Evolutionary conservation across 2,113 vertebrate species (phyloP), one percentile per base, ranked within the genome.

Genomic region (Sebastes fasciatus): DNA sequence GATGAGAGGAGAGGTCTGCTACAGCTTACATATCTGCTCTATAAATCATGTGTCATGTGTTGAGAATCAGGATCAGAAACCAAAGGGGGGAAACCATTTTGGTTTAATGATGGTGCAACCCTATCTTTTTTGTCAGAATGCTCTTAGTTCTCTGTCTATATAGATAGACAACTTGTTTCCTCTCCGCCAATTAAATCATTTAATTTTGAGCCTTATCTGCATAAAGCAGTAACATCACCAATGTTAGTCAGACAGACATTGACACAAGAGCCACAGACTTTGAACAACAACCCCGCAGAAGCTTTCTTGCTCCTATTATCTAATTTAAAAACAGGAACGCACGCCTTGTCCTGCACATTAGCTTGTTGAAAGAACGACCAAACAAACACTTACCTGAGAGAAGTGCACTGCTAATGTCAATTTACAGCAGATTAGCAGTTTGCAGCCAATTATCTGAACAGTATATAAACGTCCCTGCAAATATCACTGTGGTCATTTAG

Each of bases 1-100:
- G 34, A 66, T 19, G 55, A 69, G 43, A 68, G n/a, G 17, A 34
- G 40, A 54, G 45, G n/a, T 80, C 70, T 68, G 60, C 5, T 21
- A 3, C 78, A 57, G 40, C 9, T 19, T 7, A 23, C 13, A 23
- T 34, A 49, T 55, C 58, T 45, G 48, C 9, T 63, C 34, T 54
- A 16, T 63, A n/a, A 8, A 52, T 71, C 49, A 63, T 8, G 34
- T 34, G 34, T 34, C 34, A 34, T 34, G 34, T 34, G 34, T 34
- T 34, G 74, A 42, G 48, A 54, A 54, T 14, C 63, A 52, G 34
- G 34, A 54, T 34, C 21, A 8, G 42, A 11, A 23, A 17, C 21
- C 21, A 55, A 43, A 23, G 21, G 8, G 10, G 5, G 5, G 9
- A 40, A 16, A 5, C 34, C 34, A 34, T 42, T 13, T 65, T 55